Conservation (phyloP, 2,888 invertebrate species). For the Volucella inflata region DNA sequence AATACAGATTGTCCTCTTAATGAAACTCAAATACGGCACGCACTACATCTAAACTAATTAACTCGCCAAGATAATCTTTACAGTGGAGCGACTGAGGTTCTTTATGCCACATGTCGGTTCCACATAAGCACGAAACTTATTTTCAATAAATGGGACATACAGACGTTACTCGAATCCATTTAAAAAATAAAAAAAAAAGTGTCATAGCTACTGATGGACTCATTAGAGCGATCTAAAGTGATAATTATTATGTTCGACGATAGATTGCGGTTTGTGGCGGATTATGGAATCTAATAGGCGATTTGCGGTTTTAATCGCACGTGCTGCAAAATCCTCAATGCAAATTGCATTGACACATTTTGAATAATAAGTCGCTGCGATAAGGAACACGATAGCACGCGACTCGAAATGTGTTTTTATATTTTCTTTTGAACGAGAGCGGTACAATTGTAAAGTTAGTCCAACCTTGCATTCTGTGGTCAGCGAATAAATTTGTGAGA, state of each 20-base stretch:
- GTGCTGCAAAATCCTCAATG: neutral
- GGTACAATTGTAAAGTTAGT: no score
- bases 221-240: slow-evolving; percentile 6
- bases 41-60: slow-evolving; percentile 26
- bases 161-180: no score
- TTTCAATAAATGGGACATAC: neutral
- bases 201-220: neutral
- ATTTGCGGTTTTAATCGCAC: neutral
- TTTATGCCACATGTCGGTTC: neutral
- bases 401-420: no score
- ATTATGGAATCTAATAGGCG: neutral
- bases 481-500: no score
- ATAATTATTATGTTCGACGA: slow-evolving; percentile 19
- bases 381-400: no score
- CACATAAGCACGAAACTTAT: no score
- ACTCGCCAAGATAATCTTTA: slow-evolving; percentile 11
- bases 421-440: no score
- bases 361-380: no score
- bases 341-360: neutral
- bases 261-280: slow-evolving; percentile 16
- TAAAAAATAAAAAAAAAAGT: no score
- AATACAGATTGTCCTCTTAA: neutral
- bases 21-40: slow-evolving; percentile 1
- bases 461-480: no score
- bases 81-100: slow-evolving; percentile 1